These are phyloP conservation scores for Neotoxoptera formosana DNA, from an alignment of 1,140 invertebrate species.

Conservation along the genomic window DNA sequence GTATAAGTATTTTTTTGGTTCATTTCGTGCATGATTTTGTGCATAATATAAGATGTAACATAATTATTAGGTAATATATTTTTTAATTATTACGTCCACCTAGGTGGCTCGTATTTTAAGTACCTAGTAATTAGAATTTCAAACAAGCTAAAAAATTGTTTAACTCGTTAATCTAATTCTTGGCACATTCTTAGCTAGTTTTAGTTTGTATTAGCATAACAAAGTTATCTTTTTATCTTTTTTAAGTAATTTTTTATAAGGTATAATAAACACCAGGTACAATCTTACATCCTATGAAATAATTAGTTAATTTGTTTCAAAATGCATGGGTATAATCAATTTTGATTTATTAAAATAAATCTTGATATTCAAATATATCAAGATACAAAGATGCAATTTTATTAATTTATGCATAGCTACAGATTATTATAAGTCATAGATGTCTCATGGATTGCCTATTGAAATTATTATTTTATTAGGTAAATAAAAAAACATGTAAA, in stretches of 20 bases:
- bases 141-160: not conserved
- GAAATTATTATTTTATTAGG: not conserved
- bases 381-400: not conserved
- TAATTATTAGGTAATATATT: no score
- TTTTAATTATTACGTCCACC: not conserved
- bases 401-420: not conserved
- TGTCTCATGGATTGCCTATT: not conserved
- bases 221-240: no score
- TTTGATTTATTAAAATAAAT: not conserved
- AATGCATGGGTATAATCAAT: not conserved
- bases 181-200: not conserved
- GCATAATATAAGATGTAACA: no score
- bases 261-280: not conserved
- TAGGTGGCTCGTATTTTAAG: not conserved
- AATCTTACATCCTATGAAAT: not conserved
- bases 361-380: not conserved
- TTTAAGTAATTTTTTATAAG: no score
- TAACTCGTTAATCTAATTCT: not conserved
- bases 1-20: no score
- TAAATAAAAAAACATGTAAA: not conserved
- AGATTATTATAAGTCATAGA: not conserved
- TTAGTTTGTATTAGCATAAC: not conserved
- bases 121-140: not conserved
- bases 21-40: no score
- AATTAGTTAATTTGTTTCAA: not conserved